A percentile compares a stretch with the other conserved stretches of the same genome.
Conservation (phyloP, 1,140 invertebrate species). For the Chionoecetes opilio region DNA sequence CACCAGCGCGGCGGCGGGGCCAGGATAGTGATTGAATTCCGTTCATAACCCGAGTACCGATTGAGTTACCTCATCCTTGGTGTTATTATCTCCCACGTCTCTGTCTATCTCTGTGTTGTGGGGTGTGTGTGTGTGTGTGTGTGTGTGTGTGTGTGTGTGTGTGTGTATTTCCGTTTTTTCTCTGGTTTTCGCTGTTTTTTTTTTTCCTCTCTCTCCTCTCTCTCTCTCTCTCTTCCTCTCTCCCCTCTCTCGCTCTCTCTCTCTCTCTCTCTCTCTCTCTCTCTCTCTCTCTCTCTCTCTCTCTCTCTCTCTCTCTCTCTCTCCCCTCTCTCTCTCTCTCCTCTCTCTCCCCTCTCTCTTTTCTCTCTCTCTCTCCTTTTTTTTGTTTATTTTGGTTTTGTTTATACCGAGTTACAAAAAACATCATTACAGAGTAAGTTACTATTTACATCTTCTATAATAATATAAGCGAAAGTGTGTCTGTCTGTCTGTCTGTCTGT, state of each 20-base stretch:
- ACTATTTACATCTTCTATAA: too few relatives aligned
- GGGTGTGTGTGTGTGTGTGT: too few relatives aligned
- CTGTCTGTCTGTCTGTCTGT: too few relatives aligned
- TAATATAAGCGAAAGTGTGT: too few relatives aligned
- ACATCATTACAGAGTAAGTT: too few relatives aligned
- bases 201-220: neutral
- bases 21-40: neutral
- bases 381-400: too few relatives aligned
- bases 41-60: slow-evolving; percentile 13
- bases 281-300: slow-evolving; percentile 27
- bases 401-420: too few relatives aligned
- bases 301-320: neutral
- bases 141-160: too few relatives aligned
- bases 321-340: neutral
- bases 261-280: neutral
- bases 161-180: too few relatives aligned
- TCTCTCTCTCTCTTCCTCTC: neutral
- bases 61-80: slow-evolving; percentile 5
- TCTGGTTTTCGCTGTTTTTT: neutral
- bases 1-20: neutral
- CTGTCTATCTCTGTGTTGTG: too few relatives aligned
- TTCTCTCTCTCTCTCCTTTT: neutral
- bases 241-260: neutral
- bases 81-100: neutral
- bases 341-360: neutral